Evolutionary conservation across 2,797 vertebrate genomes (phyloP).

Genomic region (Chelonia mydas): DNA sequence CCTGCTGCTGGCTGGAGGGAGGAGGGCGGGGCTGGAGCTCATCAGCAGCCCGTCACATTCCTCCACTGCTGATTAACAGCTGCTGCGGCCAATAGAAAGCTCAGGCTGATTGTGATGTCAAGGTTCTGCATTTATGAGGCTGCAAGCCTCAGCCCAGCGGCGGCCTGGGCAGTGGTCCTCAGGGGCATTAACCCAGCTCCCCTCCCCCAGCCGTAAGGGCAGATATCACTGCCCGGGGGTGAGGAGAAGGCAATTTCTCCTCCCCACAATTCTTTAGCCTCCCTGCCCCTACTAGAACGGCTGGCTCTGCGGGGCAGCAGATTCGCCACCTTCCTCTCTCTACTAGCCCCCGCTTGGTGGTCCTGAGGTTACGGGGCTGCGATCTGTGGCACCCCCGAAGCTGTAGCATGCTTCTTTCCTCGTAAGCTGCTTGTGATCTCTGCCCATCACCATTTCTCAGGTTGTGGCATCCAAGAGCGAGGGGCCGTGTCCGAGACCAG

Average conservation of each 20-base stretch:
- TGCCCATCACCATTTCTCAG: background rate
- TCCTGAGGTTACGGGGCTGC: too few relatives aligned
- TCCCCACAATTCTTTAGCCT: too few relatives aligned
- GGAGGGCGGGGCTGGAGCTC: background rate
- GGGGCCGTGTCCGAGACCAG: background rate
- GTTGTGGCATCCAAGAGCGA: too few relatives aligned
- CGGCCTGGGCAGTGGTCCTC: background rate
- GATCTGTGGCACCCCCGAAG: too few relatives aligned
- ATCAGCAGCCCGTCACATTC: background rate
- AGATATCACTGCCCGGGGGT: background rate
- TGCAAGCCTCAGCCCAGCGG: background rate
- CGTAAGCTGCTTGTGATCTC: too few relatives aligned
- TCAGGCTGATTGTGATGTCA: constrained; percentile 26
- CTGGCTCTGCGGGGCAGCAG: background rate
- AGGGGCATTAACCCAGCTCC: background rate
- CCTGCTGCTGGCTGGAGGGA: background rate
- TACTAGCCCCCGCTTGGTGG: too few relatives aligned
- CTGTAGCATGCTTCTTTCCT: too few relatives aligned
- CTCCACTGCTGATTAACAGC: background rate
- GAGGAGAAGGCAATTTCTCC: too few relatives aligned
- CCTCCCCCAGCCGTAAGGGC: background rate
- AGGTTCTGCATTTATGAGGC: background rate
- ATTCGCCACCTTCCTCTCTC: background rate
- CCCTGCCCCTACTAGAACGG: background rate
- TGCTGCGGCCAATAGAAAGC: background rate